Base-by-base conservation (phyloP, 1,140 invertebrate species). In the Lordiphosa mommai region DNA sequence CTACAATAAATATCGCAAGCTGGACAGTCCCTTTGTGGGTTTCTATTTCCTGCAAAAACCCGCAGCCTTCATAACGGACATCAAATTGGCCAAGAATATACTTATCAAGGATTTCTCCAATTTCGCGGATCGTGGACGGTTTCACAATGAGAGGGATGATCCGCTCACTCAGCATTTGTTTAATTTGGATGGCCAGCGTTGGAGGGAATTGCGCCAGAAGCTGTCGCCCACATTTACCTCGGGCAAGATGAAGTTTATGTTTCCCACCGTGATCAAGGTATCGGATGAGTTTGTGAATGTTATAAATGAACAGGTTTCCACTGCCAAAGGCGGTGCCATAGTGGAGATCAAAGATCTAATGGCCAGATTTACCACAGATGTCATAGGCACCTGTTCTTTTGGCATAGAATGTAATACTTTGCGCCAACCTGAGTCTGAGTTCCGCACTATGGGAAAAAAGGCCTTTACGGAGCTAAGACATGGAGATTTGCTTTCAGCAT, bases 321-420 rank as follows among this genome's bases (percentile, higher is more conserved):
- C 16, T 1, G 47, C 46, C 13, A 3, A 44, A n/a, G 55, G 72
- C 5, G 69, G 72, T 0, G 27, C 61, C 4, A 29, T 85, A n/a
- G 33, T 93, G 0, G 91, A 93, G 70, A 89, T 92, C 23, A 91
- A 91, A n/a, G 91, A 93, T n/a, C 63, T 93, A 3, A 90, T 92
- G 53, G 90, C 91, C 2, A 89, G 91, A 43, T 93, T 91, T 65
- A 91, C 92, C 0, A 93, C 92, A 41, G 93, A 93, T 69, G 87
- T 91, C 8, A 91, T 92, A 8, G 90, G 90, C 1, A 89, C 87
- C 3, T 89, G 89, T 44, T 90, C 89, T 17, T 91, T 91, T 40
- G 91, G 91, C 2, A 87, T 91, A 1, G 89, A 91, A 29, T 88
- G 89, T 44, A 89, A 91, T 29, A 86, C 88, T 0, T 82, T 91